phyloP scores from a whole-genome alignment of 2,113 vertebrate genomes.

The Notiomystis cincta region DNA sequence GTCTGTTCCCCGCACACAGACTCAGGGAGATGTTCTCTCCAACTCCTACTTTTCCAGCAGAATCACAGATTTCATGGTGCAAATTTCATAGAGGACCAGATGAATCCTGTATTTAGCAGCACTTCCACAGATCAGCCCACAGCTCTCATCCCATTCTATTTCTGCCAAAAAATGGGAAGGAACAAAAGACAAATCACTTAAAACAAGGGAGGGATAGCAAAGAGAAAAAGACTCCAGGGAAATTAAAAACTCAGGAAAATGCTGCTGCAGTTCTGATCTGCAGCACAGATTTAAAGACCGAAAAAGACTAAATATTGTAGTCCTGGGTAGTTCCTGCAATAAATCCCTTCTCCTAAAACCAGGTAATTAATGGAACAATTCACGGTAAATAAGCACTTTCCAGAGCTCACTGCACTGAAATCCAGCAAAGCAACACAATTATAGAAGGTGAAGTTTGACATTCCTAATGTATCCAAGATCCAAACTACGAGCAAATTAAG shows the following conservation, averaged over 20 bases:
- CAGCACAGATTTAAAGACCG: neutral
- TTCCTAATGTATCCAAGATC: neutral
- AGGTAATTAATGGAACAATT: neutral
- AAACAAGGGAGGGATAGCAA: neutral
- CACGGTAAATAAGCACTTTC: neutral
- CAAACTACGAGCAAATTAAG: neutral
- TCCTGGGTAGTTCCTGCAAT: neutral
- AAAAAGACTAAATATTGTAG: neutral
- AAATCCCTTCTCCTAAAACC: neutral
- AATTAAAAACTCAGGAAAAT: neutral
- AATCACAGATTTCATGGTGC: neutral
- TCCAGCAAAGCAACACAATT: neutral
- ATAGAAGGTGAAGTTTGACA: neutral
- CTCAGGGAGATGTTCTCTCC: neutral
- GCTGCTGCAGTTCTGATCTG: neutral
- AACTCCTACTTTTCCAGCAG: neutral
- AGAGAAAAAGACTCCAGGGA: neutral
- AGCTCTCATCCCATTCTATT: neutral
- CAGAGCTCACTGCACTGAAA: neutral
- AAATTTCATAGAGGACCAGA: neutral
- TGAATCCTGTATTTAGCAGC: constrained; percentile 28
- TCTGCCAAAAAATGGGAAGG: neutral
- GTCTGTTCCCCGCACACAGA: neutral
- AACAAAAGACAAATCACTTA: neutral
- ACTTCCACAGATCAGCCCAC: constrained; percentile 26